Evolutionary conservation across 2,113 vertebrate genomes (phyloP), one percentile per base, ranked within the genome.

Genomic region (Phoenicopterus ruber): DNA sequence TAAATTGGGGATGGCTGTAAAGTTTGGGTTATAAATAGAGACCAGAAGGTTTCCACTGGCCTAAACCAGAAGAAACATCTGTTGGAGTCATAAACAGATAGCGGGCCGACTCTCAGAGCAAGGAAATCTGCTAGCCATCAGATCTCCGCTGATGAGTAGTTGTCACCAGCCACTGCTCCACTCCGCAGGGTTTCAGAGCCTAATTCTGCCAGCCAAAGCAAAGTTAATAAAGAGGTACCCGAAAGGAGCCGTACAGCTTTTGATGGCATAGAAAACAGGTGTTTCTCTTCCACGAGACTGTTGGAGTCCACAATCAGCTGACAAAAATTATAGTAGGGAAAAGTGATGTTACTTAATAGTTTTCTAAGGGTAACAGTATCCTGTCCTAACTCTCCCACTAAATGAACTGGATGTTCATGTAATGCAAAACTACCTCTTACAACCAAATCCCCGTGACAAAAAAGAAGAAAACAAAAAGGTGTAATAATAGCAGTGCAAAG

Each of bases 231-330:
- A 90, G 81, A 88, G 62, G 46, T 58, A 79, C 62, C 36, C 34
- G 7, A 94, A 91, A 90, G 87, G 74, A 93, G 54, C 26, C n/a
- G 6, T 28, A 13, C 32, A 6, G 46, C 38, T 55, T 71, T 47
- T 59, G 47, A 49, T 19, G 44, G 67, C 81, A 38, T 3, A 82
- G 76, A 93, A 82, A 92, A 69, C 91, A 98, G 95, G 94, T 90
- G 94, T 84, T 95, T 55, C 57, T 79, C 16, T 81, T 88, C 52
- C 71, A n/a, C 18, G 17, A 83, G 69, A 54, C 66, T 36, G 66
- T 5, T 40, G 50, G 73, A 74, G 74, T 81, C 69, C 77, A 54
- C 34, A 55, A 44, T 32, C 38, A 22, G 29, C 2, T 58, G 15
- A 32, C 25, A 82, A 90, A 80, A 92, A 91, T 58, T n/a, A 77